Evolutionary conservation across 2,888 invertebrate genomes (phyloP), one percentile per base, ranked within the genome.

Genomic region (Torymus auratus): DNA sequence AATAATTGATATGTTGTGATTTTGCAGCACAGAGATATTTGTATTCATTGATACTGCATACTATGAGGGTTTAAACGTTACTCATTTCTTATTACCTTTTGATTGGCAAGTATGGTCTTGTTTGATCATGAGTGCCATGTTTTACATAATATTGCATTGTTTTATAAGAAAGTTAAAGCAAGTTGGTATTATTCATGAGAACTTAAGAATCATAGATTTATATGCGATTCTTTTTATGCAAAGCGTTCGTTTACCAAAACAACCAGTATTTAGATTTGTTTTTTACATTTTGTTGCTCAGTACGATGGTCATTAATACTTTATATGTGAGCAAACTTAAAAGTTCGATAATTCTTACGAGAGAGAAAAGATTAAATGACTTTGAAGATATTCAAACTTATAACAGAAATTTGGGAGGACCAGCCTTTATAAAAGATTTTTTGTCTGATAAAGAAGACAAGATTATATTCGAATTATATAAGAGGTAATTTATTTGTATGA

Each of bases 341-440:
- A 41, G 64, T 64, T 50, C 64, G 41, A 64, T 64, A 41, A 61
- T 61, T n/a, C 41, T 64, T n/a, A 64, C 14, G 3, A 50, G 13
- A 20, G 2, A 61, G 12, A 10, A 23, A 10, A 23, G n/a, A 23
- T 23, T 61, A 5, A 12, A 14, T 20, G n/a, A 61, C 23, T 61
- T 20, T 61, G 4, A 61, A 23, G 61, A 61, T 15, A 61, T 61
- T 14, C 2, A 13, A n/a, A 14, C 11, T 61, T 61, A 7, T n/a
- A 23, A 61, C 17, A 61, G 61, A 61, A 61, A 61, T 13, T 10
- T 61, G 2, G 61, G 61, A n/a, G 61, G 61, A 2, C 61, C 61
- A 2, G 12, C 20, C 1, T 61, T 61, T 61, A 20, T 61, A 23
- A 61, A 23, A 13, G 23, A 10, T 20, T 61, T 20, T 61, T 13